Evolutionary conservation across 2,888 invertebrate species (phyloP), one percentile per base, ranked within the genome.

Genomic region (Euclidia mi): DNA sequence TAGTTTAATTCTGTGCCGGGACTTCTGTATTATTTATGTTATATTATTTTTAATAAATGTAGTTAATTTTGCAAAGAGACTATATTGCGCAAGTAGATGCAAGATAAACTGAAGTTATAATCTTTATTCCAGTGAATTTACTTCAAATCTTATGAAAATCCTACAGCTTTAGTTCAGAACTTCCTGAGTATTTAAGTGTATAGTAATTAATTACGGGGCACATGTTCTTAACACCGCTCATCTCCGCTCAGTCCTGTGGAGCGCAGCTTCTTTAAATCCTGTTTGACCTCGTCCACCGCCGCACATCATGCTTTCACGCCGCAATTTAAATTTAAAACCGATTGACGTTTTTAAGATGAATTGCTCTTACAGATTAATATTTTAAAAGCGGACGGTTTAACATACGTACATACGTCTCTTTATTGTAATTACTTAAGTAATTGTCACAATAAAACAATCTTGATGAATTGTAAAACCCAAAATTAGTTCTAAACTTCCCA

Each of bases 301-400:
- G 31, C 58, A 61, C 44, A 63, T 64, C 56, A 71, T 59, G 61
- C 67, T 72, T 74, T 71, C 67, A 65, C 57, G 35, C 37, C 38
- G 55, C 55, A 49, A 71, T 74, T 71, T 61, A 64, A 71, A 71
- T 74, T 74, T 71, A 62, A 71, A 66, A 59, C 57, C 61, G 52
- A 74, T 74, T 67, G 71, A 71, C 64, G 61, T 64, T 71, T 66
- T 48, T 56, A 62, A 57, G 56, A 61, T 53, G 56, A 64, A 71
- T 64, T 64, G 48, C 60, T 55, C 46, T 71, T 42, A 15, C 28
- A 51, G 58, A 56, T 67, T 71, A 48, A 64, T 61, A 56, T 57
- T 63, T 60, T 52, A 53, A 61, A 58, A 53, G 38, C 0, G 58
- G 56, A 42, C 44, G 32, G 44, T 20, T 25, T 62, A 25, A 49